phyloP scores from a whole-genome alignment of 2,888 invertebrate genomes.

The Dryadula phaetusa region DNA sequence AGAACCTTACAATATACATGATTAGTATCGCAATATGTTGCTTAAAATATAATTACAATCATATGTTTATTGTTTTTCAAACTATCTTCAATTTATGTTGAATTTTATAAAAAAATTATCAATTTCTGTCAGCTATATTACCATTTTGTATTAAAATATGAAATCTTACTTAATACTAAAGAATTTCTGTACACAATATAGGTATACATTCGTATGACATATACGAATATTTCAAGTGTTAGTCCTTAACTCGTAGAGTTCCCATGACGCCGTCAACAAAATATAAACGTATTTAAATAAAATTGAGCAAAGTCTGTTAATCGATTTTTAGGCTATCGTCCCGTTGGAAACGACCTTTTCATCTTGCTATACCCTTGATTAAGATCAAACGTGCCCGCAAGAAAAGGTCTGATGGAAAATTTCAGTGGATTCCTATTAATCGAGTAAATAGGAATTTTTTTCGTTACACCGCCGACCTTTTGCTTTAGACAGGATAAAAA shows the following conservation, averaged over 20 bases:
- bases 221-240: too few relatives aligned
- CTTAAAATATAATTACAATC: neutral
- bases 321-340: constrained; percentile 11
- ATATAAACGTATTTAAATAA: constrained; percentile 3
- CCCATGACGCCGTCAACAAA: neutral
- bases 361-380: constrained; percentile 55
- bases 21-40: neutral
- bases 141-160: neutral
- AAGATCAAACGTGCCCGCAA: constrained; percentile 53
- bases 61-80: neutral
- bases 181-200: too few relatives aligned
- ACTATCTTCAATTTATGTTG: neutral
- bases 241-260: neutral
- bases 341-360: constrained; percentile 57
- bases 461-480: constrained; percentile 52
- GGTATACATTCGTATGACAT: too few relatives aligned
- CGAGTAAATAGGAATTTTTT: constrained; percentile 37
- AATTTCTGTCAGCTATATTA: too few relatives aligned
- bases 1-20: constrained; percentile 28
- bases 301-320: neutral
- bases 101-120: neutral
- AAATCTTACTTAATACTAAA: neutral
- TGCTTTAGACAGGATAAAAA: constrained; percentile 43
- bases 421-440: constrained; percentile 44
- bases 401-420: constrained; percentile 57